These are phyloP conservation scores for Pimpla rufipes DNA, from an alignment of 2,888 invertebrate genomes.

Conservation along the genomic window DNA sequence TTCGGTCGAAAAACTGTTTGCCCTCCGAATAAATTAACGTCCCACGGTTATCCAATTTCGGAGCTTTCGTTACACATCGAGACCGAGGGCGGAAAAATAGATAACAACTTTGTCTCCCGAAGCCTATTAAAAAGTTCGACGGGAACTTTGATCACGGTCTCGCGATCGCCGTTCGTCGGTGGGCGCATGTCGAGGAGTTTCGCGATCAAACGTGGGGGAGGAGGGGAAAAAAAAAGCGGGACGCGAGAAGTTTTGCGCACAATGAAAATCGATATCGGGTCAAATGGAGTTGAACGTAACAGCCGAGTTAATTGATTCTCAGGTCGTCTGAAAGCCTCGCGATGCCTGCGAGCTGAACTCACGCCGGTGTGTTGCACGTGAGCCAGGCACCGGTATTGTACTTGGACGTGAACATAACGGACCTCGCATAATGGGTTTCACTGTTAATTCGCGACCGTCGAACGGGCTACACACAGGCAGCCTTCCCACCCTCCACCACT, in stretches of 20 bases:
- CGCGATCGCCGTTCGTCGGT: background rate
- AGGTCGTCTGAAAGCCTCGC: conserved; percentile 22
- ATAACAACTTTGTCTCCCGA: background rate
- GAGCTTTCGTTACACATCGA: background rate
- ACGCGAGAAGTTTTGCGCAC: conserved; percentile 21
- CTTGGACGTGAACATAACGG: conserved; percentile 12
- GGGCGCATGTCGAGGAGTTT: background rate
- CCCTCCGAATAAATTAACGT: background rate
- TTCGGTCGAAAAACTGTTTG: background rate
- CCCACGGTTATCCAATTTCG: background rate
- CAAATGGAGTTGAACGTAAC: conserved; percentile 27
- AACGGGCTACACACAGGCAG: conserved; percentile 19
- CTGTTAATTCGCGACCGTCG: conserved; percentile 39
- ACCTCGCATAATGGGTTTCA: conserved; percentile 42
- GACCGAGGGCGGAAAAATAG: background rate
- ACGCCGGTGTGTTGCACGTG: conserved; percentile 1
- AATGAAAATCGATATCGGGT: conserved; percentile 38
- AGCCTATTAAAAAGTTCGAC: conserved; percentile 17
- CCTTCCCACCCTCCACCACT: conserved; percentile 16
- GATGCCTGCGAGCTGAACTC: conserved; percentile 26
- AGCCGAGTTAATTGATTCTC: conserved; percentile 46
- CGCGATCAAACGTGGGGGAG: background rate
- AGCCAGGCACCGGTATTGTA: conserved; percentile 17
- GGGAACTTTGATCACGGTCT: background rate
- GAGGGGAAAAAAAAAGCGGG: background rate